Evolutionary conservation across 2,797 vertebrate genomes (phyloP), one percentile per base, ranked within the genome.

Genomic region (Chelidonichthys spinosus): DNA sequence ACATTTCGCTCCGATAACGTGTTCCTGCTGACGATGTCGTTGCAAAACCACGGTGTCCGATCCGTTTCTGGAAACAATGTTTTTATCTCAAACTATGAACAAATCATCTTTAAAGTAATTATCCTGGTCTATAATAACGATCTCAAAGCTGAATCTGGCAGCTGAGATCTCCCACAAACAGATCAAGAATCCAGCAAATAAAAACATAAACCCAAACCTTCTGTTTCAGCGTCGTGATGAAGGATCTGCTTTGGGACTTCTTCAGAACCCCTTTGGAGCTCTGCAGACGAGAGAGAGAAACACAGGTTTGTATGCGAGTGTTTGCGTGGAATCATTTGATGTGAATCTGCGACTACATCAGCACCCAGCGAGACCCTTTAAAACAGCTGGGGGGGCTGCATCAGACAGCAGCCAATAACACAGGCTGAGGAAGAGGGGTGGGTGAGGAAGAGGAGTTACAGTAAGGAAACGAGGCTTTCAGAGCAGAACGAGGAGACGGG

Each of bases 211-310:
- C 3, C 7, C 95, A 92, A 93, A 99, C 98, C 95, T 98, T 99
- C 82, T 98, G 96, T 85, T 97, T 99, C 0, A 99, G 96, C 62
- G 94, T 97, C 55, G 96, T 96, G 89, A 99, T 96, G 86, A 99
- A 95, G 0, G 97, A 97, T 78, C 96, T 95, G 75, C 96, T 95
- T 0, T 98, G 97, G 65, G 96, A 95, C 91, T 98, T 99, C 89
- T 96, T 99, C 66, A 96, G 92, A 81, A 93, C 92, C 74, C 96
- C 97, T 93, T 96, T 99, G 82, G 96, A 92, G 86, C 93, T 96
- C 98, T 99, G 53, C 44, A 84, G 46, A 69, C 44, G 73, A 69
- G 3, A 25, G 67, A 69, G 3, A 25, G 67, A 47, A 79, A 78
- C 10, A 77, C 47, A 67, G 64, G 87, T 42, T 50, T 56, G 63